Evolutionary conservation across 1,140 invertebrate species (phyloP), one percentile per base, ranked within the genome.

Genomic region (Spodoptera frugiperda): DNA sequence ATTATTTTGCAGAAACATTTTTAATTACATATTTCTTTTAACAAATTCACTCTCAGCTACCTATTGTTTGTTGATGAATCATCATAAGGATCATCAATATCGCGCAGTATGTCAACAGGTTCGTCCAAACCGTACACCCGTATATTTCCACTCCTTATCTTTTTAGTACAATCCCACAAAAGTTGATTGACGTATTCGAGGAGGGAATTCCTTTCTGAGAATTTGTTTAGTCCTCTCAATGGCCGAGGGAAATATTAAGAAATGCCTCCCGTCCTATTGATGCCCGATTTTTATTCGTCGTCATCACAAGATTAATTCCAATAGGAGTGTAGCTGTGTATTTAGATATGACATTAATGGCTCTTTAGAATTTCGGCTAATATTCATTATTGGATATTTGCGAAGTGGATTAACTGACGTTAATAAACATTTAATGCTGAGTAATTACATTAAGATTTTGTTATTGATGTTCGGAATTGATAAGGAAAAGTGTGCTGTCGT

Each of bases 221-320:
- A 88, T 89, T 88, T 88, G 86, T 86, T 88, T 87, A 89, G 87
- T 51, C 76, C 80, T 80, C 78, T 83, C 82, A 86, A 87, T 85
- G 75, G 74, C 46, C 68, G 70, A 72, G 78, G 81, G 80, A 86
- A 84, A 84, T 85, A 86, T 89, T 86, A 83, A 83, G 84, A 83
- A 82, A 80, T 84, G 79, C 78, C 77, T 82, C 67, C 68, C 65
- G 72, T 68, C 2, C 80, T 72, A 82, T 84, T 82, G 78, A 79
- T 72, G 73, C 30, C 59, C 65, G 57, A 78, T 78, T 74, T 78
- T 74, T 84, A 79, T 76, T 79, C 55, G 55, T 39, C 78, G 73
- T 77, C 67, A 81, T 81, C 78, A 67, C 48, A 73, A 81, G 83
- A 85, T 87, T 85, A 87, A 85, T 84, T 82, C 76, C 51, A 75